Evolutionary conservation across 2,888 invertebrate species (phyloP), one percentile per base, ranked within the genome.

Genomic region (Lepidochrysops patricia): DNA sequence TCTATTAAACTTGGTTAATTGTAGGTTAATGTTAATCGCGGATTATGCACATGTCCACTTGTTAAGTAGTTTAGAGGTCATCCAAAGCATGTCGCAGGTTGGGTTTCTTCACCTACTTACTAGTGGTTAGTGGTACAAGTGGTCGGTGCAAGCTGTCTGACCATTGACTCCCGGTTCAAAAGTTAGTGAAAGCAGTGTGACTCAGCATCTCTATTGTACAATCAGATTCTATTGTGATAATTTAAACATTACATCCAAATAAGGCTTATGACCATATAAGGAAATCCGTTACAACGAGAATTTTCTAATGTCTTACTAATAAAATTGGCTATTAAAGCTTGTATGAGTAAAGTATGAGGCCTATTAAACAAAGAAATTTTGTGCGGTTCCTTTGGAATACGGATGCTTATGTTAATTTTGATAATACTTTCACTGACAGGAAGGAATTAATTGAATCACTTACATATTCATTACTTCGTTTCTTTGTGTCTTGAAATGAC

Each of bases 101-200:
- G 13, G 9, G 9, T 29, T 15, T 37, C 43, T 43, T 50, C 26
- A n/a, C 50, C 52, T 29, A 52, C 52, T 52, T 54, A 23, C 23
- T 12, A 9, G 9, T 49, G 19, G 19, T 29, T 15, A 29, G 32
- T 32, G 54, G 27, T 50, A 50, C 15, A 52, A 27, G 15, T 15
- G 4, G 6, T 13, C n/a, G 12, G 5, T 3, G 2, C 37, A 37
- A 37, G 37, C 2, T 54, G 29, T 1, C 15, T 54, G 54, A 32
- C 29, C 32, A 19, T 19, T 54, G 54, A 54, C 54, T 54, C 58
- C 49, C 37, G 60, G 67, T 67, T 63, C 67, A 65, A 59, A 60
- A 58, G 64, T 61, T 57, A 67, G 69, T 66, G 69, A 69, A 69
- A 69, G 68, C 68, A 29, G 62, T 62, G 58, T 64, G 65, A 67